Percentiles rank a stretch among this genome's conserved stretches.
These are phyloP conservation scores for Oriolus oriolus DNA, from an alignment of 2,113 vertebrate species.

Conservation along the genomic window DNA sequence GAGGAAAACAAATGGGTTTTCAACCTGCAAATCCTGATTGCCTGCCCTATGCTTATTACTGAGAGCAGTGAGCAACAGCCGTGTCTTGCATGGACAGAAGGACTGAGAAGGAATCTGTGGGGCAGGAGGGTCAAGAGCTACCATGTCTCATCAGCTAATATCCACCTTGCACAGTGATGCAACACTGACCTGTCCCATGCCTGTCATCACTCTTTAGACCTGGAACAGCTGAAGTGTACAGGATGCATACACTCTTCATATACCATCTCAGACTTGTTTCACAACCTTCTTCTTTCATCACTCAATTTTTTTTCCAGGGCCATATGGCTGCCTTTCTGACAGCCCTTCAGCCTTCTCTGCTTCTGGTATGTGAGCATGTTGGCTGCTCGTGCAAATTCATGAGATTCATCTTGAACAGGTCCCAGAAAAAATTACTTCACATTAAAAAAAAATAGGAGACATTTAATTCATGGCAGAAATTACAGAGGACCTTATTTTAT, in stretches of 20 bases:
- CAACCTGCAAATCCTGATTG: background rate
- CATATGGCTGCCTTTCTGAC: background rate
- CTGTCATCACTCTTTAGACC: background rate
- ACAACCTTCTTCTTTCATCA: background rate
- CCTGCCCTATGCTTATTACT: background rate
- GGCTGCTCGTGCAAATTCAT: background rate
- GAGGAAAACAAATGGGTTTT: background rate
- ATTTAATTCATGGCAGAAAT: background rate
- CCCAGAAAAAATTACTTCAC: background rate
- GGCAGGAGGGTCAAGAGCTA: background rate
- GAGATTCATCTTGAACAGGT: background rate
- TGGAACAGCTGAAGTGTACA: background rate
- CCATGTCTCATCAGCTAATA: background rate
- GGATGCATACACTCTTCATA: background rate
- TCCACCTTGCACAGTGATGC: background rate
- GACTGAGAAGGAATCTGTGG: background rate
- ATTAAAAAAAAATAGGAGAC: background rate
- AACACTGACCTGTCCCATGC: background rate
- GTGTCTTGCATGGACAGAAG: rapidly evolving
- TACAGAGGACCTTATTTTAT: background rate
- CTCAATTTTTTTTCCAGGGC: background rate
- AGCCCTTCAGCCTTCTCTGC: background rate
- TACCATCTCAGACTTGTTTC: background rate
- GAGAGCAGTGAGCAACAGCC: background rate
- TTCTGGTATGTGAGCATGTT: background rate